Conservation (phyloP, 2,888 invertebrate species). For the Ryuthela nishihirai region DNA sequence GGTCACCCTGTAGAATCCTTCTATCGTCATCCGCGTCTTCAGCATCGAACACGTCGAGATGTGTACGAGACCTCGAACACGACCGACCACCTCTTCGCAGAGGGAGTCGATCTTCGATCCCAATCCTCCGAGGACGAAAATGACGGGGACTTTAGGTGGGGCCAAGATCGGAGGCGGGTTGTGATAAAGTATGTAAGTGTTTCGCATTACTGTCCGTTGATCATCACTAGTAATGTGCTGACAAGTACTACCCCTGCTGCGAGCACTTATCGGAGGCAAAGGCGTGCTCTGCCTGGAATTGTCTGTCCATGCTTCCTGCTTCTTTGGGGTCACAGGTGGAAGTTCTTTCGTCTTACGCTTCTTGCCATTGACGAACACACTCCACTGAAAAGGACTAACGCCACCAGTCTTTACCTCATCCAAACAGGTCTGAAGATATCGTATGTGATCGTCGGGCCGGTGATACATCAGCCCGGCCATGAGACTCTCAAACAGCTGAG, state of each 20-base stretch:
- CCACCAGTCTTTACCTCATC: slow-evolving; percentile 22
- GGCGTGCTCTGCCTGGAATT: slow-evolving; percentile 28
- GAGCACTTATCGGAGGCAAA: slow-evolving; percentile 16
- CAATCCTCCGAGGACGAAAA: slow-evolving; percentile 27
- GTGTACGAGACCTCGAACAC: slow-evolving; percentile 21
- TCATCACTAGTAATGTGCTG: slow-evolving; percentile 1
- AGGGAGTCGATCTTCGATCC: slow-evolving; percentile 24
- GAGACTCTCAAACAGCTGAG: slow-evolving; percentile 32
- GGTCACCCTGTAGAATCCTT: slow-evolving; percentile 33
- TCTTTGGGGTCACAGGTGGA: slow-evolving; percentile 19
- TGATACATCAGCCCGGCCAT: slow-evolving; percentile 39
- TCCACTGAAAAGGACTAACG: slow-evolving; percentile 28
- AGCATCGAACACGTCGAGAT: slow-evolving; percentile 33
- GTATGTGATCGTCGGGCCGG: slow-evolving; percentile 32
- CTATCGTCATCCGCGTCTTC: slow-evolving; percentile 33
- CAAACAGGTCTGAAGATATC: slow-evolving; percentile 28
- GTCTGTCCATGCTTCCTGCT: slow-evolving; percentile 24
- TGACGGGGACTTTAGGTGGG: slow-evolving; percentile 23
- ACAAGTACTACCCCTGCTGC: neutral
- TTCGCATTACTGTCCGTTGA: slow-evolving; percentile 5
- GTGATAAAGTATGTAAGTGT: slow-evolving; percentile 27
- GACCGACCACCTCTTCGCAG: slow-evolving; percentile 20
- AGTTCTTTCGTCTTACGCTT: slow-evolving; percentile 25
- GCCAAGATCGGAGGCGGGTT: slow-evolving; percentile 20
- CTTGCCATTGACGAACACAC: slow-evolving; percentile 28